Base-by-base conservation (phyloP, 2,113 vertebrate species). In the Coturnix japonica region DNA sequence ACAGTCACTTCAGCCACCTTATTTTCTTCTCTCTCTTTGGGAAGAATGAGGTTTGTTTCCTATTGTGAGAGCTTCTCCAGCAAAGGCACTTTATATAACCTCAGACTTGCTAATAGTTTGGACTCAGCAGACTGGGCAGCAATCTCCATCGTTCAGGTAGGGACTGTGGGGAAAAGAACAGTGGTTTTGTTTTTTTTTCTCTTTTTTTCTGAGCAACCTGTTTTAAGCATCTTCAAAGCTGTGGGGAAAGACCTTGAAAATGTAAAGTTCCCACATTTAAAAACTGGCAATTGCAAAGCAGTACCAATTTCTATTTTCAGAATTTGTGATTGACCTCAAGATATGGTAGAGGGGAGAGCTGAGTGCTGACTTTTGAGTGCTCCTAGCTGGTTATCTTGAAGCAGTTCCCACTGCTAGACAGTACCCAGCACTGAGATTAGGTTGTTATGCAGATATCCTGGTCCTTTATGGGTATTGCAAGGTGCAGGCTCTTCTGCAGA, bases 1-100 rank as follows among this genome's bases (percentile, higher is more conserved):
- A 5, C 83, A 84, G 56, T 63, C 28, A 31, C 47, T 78, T 67
- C 5, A 57, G 18, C 15, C 3, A 1, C 39, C 53, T 67, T 64
- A 25, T 74, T 90, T 83, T 79, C 85, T 89, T 87, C 90, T 33
- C 64, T 91, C 82, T 81, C 25, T 85, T 22, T 56, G 56, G 66
- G 64, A 61, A 60, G 59, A 91, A 23, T 9, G 41, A 19, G 2
- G 10, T 44, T 69, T 69, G 14, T 65, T 81, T 81, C 11, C n/a
- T 88, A 69, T 72, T 31, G 10, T 41, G 57, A 75, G 33, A 20
- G 44, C 71, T 60, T 26, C 20, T 53, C 13, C 35, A 84, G 70
- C 41, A 78, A 15, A 65, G n/a, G 9, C 28, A 71, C 16, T 82
- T 90, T 4, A 41, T 11, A 37, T 54, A 12, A 39, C 25, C 35